Evolutionary conservation across 2,797 vertebrate species (phyloP).

Genomic region (Pangasius larnaudii): DNA sequence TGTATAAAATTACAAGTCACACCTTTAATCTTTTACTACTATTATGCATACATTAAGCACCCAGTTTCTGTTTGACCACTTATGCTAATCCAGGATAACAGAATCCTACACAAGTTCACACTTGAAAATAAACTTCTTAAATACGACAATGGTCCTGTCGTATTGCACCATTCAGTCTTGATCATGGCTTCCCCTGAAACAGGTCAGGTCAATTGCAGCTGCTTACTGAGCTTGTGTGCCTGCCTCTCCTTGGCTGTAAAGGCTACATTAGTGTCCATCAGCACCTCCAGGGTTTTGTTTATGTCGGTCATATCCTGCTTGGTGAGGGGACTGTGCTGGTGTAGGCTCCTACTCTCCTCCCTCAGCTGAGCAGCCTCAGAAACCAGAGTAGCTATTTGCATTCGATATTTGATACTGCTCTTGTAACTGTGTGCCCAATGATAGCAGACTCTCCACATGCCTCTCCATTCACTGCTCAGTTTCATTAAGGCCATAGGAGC

Average conservation of each 20-base stretch:
- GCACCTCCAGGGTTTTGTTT: slow-evolving; percentile 56
- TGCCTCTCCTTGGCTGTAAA: slow-evolving; percentile 62
- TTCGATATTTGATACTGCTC: slow-evolving; percentile 42
- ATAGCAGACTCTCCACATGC: slow-evolving; percentile 59
- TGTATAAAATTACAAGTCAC: neutral
- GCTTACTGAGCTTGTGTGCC: slow-evolving; percentile 64
- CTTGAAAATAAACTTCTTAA: neutral
- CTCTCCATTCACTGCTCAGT: slow-evolving; percentile 41
- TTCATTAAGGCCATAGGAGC: neutral
- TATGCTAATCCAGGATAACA: neutral
- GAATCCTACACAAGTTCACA: neutral
- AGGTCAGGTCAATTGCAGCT: slow-evolving; percentile 54
- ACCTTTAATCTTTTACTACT: neutral
- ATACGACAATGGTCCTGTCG: neutral
- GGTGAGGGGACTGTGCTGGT: slow-evolving; percentile 3
- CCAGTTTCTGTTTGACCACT: neutral
- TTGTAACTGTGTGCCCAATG: slow-evolving; percentile 36
- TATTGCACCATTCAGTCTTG: neutral
- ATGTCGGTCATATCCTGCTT: slow-evolving; percentile 60
- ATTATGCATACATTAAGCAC: neutral
- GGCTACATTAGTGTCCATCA: slow-evolving; percentile 67
- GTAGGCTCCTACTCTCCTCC: slow-evolving; percentile 41
- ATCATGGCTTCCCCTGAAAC: neutral
- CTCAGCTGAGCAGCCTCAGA: slow-evolving; percentile 38
- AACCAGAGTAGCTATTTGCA: slow-evolving; percentile 40